phyloP scores from a whole-genome alignment of 1,140 invertebrate species.

The Nasonia longicornis region DNA sequence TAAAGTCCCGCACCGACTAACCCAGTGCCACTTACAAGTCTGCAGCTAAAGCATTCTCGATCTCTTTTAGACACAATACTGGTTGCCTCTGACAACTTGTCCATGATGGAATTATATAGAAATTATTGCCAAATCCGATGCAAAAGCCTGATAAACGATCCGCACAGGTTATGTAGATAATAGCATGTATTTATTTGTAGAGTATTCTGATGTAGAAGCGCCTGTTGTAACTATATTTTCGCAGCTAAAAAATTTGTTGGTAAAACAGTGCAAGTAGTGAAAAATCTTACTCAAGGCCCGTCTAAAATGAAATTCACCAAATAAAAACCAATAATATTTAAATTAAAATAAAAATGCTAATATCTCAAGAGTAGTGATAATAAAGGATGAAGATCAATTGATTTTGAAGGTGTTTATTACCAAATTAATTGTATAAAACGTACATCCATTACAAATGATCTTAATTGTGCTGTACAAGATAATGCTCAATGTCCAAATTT shows the following conservation, averaged over 20 bases:
- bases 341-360: constrained; percentile 2
- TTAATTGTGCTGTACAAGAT: constrained; percentile 58
- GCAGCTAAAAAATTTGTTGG: too few species aligned
- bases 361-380: constrained; percentile 10
- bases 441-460: constrained; percentile 62
- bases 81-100: constrained; percentile 46
- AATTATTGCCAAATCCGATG: too few species aligned
- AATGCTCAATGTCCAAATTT: constrained; percentile 57
- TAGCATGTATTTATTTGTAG: too few species aligned
- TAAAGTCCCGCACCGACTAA: constrained; percentile 64
- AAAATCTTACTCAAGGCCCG: too few species aligned
- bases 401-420: constrained; percentile 60
- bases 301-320: too few species aligned
- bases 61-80: constrained; percentile 55
- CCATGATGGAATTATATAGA: background rate
- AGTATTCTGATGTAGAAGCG: too few species aligned
- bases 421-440: constrained; percentile 67
- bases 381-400: constrained; percentile 36
- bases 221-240: too few species aligned
- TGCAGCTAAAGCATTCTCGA: constrained; percentile 62
- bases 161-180: too few species aligned
- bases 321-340: too few species aligned
- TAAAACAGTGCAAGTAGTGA: too few species aligned
- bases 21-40: constrained; percentile 62
- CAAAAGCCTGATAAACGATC: too few species aligned